Evolutionary conservation across 1,140 invertebrate genomes (phyloP), one percentile per base, ranked within the genome.

Genomic region (Drosophila sp.): DNA sequence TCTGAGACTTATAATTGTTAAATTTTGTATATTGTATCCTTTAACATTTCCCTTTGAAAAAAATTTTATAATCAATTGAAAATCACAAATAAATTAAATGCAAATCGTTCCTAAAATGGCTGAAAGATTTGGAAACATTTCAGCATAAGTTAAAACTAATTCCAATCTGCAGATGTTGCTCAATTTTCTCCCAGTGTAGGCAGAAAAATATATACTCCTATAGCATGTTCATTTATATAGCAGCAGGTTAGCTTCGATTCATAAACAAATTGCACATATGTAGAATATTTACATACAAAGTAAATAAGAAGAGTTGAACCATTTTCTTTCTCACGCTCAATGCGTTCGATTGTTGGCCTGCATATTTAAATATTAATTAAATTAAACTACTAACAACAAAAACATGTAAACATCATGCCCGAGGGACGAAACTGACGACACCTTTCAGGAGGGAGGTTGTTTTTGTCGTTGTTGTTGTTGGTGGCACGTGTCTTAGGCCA

Each of bases 301-400:
- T 33, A 35, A 57, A 23, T 58, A 58, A 7, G 8, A 33, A 35
- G 32, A 35, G 23, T 11, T 58, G 17, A 33, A 58, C 32, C 56
- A 58, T 58, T 58, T 58, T 25, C 6, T 44, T 80, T 84, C 79
- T 70, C 83, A 77, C 83, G 76, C 62, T 80, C 60, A 23, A 47
- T 47, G 44, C 17, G 6, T 44, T 57, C 41, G 30, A 50, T 66
- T 57, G 66, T 50, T 72, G 65, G 56, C 40, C 66, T 80, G 77
- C 75, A 79, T 76, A 76, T 79, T 87, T 83, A 79, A 70, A 54
- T 67, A 89, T 87, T 86, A 87, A 86, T 86, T 86, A 74, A 86
- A 86, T 86, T 87, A 86, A 83, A 83, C 64, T 72, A 89, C 84
- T 79, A 87, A 86, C 69, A 73, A 83, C 83, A 86, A 77, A 83